Base-by-base conservation (phyloP, 2,797 vertebrate genomes). In the Avahi laniger region DNA sequence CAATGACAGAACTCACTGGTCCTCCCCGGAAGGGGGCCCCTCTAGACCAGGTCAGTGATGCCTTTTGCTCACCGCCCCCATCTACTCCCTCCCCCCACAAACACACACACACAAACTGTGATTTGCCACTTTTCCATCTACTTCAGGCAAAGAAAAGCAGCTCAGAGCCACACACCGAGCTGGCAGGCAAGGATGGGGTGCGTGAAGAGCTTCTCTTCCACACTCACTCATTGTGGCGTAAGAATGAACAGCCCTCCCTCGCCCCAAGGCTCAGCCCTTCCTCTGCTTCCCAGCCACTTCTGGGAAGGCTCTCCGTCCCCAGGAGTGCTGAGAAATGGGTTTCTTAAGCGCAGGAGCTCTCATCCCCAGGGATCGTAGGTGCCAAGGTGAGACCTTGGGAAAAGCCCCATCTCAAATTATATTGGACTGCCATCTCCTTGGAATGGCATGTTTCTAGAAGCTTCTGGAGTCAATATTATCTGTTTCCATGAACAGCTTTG, bases 201-300 rank as follows among this genome's bases (percentile, higher is more conserved):
- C n/a, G 24, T 70, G 15, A 24, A 73, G 81, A 50, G 52, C 52
- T 69, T 69, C 46, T 33, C 90, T 81, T 35, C 54, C 2, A 17
- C 20, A 33, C 50, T 78, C 33, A 82, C 83, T 46, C 54, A 35
- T 0, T 0, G 0, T 11, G 26, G 52, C 7, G 22, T 84, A n/a
- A 86, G 81, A 88, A 69, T 11, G 54, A 92, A 6, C 41, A 83
- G 67, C 35, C 72, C 81, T 88, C 96, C 89, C 73, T 97, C 0
- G 46, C 96, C 92, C 43, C 30, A 59, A 93, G 96, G 61, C 88
- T 88, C 69, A 69, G 86, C 70, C 57, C 93, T 93, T 92, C 91
- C 94, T 96, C 79, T 22, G 33, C 75, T 92, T 73, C 54, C 85
- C 69, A 57, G 35, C 30, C 69, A 35, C 86, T 96, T 94, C 93